Percentiles rank a stretch among this genome's conserved stretches.
Conservation (phyloP, 2,888 invertebrate genomes). For the Dasypogon diadema region DNA sequence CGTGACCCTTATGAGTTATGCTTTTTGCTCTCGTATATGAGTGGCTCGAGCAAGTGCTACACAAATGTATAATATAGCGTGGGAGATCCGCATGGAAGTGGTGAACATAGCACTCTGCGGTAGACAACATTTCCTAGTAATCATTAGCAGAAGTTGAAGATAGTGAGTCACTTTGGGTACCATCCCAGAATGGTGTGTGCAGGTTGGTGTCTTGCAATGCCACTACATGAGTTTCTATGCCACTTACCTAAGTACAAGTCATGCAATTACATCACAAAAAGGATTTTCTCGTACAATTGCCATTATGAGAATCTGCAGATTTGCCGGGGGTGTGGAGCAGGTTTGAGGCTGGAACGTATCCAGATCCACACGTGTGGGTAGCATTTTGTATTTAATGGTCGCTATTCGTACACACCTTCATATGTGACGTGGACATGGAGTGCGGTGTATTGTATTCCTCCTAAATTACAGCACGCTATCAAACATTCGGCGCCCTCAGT, state of each 20-base stretch:
- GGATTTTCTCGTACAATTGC: constrained; percentile 31
- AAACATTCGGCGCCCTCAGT: constrained; percentile 3
- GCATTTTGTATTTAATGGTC: constrained; percentile 11
- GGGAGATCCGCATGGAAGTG: constrained; percentile 5
- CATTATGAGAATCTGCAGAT: not conserved
- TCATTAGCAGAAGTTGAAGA: constrained; percentile 24
- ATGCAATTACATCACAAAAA: constrained; percentile 35
- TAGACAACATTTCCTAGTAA: not conserved
- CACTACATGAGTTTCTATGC: constrained; percentile 15
- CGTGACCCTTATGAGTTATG: constrained; percentile 8
- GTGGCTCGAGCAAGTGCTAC: not conserved
- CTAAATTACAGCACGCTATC: constrained; percentile 31
- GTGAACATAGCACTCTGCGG: not conserved
- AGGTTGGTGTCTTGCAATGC: constrained; percentile 21
- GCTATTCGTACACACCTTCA: constrained; percentile 11
- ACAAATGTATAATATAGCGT: constrained; percentile 1
- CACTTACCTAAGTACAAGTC: constrained; percentile 28
- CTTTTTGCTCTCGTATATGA: not conserved
- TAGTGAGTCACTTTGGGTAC: constrained; percentile 4
- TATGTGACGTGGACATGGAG: not conserved
- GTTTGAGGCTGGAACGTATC: not conserved
- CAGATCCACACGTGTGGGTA: not conserved
- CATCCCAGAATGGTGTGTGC: not conserved
- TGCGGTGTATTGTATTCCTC: constrained; percentile 20
- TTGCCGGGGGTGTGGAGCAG: too few relatives aligned